Evolutionary conservation across 2,113 vertebrate genomes (phyloP).

Genomic region (Rallus limicola): DNA sequence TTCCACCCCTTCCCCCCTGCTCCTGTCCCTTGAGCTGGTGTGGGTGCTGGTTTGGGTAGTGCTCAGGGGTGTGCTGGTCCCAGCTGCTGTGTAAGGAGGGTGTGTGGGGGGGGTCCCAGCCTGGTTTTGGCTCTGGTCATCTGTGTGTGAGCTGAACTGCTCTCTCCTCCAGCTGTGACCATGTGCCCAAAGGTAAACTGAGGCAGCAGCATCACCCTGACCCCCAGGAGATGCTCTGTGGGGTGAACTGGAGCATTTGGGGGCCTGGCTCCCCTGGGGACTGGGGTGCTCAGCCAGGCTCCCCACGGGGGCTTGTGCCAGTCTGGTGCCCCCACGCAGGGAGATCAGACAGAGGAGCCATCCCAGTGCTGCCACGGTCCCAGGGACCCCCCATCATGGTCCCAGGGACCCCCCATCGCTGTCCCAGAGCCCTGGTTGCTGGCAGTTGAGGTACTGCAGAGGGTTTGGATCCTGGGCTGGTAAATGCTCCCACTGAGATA

Average conservation of each 20-base stretch:
- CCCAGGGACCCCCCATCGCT: not conserved
- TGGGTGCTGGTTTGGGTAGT: not conserved
- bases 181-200: not conserved
- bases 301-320: fast-evolving
- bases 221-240: fast-evolving
- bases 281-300: not conserved
- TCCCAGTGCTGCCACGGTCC: not conserved
- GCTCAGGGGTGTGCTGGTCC: not conserved
- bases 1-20: fast-evolving
- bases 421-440: not conserved
- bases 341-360: not conserved
- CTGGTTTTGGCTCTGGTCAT: not conserved
- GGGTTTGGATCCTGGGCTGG: slow-evolving; percentile 53
- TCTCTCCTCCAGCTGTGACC: not conserved
- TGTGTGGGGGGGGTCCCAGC: not conserved
- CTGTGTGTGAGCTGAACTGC: fast-evolving
- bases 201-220: not conserved
- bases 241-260: not conserved
- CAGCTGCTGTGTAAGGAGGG: not conserved
- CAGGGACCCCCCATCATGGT: not conserved
- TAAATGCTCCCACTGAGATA: slow-evolving; percentile 61
- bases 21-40: not conserved
- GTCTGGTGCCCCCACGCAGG: fast-evolving
- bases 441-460: slow-evolving; percentile 38
- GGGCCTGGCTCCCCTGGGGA: not conserved